Percentiles rank a stretch among this genome's conserved stretches.
Conservation (phyloP, 2,113 vertebrate species). For the Centropus bengalensis region DNA sequence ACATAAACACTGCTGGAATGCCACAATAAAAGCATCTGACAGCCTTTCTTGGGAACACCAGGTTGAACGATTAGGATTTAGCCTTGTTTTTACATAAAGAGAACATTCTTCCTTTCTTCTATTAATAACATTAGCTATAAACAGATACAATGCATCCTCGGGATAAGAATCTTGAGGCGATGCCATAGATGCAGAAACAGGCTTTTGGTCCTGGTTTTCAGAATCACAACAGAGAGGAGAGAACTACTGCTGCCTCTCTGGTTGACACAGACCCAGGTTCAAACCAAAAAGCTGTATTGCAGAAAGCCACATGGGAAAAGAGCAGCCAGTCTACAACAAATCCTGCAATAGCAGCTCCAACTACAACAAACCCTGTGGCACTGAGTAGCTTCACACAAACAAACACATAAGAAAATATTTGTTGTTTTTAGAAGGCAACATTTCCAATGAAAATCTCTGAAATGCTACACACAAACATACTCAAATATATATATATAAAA, state of each 20-base stretch:
- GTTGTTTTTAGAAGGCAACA: neutral
- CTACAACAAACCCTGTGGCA: neutral
- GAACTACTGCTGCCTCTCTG: neutral
- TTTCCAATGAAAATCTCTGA: neutral
- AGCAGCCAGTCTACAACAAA: neutral
- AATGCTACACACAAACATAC: neutral
- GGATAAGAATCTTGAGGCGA: neutral
- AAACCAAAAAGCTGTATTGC: neutral
- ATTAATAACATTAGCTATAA: neutral
- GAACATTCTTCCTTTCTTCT: neutral
- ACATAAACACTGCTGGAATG: neutral
- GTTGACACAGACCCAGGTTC: neutral
- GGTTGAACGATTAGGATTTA: neutral
- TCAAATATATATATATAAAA: no score
- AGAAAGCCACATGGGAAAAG: neutral
- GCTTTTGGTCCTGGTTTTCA: neutral
- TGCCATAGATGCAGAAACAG: neutral
- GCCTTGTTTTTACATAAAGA: neutral
- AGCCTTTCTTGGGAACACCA: neutral
- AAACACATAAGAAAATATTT: neutral
- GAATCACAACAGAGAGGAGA: neutral
- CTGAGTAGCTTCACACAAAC: neutral
- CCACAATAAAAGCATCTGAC: neutral
- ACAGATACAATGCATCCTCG: neutral
- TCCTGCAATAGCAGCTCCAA: neutral